Percentiles rank a stretch among this genome's conserved stretches.
Conservation (phyloP, 1,140 invertebrate genomes). For the Heliothis subflexa region DNA sequence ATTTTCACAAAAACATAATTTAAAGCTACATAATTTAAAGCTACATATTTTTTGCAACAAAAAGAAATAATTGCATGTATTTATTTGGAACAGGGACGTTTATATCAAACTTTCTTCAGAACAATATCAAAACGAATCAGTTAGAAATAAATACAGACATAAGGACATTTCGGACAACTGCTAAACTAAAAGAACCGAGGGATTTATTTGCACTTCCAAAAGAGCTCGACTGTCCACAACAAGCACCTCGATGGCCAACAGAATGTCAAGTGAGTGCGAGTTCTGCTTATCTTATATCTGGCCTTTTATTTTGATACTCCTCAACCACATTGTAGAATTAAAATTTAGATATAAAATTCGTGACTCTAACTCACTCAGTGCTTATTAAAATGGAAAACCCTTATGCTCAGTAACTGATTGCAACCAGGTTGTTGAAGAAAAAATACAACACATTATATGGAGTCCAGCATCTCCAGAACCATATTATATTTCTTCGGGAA, state of each 20-base stretch:
- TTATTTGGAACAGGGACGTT: conserved; percentile 83
- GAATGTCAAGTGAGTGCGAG: conserved; percentile 91
- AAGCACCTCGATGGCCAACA: conserved; percentile 94
- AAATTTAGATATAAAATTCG: too few relatives aligned
- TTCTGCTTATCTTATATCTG: neutral
- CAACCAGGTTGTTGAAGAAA: conserved; percentile 93
- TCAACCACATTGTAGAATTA: neutral
- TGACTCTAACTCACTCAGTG: too few relatives aligned
- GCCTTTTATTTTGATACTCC: too few relatives aligned
- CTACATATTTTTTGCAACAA: too few relatives aligned
- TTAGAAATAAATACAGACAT: conserved; percentile 89
- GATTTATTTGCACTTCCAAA: conserved; percentile 90
- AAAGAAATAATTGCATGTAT: neutral
- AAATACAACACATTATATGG: conserved; percentile 92
- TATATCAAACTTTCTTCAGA: conserved; percentile 87
- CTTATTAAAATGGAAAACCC: too few relatives aligned
- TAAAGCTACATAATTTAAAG: too few relatives aligned
- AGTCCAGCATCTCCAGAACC: conserved; percentile 91
- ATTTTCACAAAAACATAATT: too few relatives aligned
- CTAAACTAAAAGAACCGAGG: conserved; percentile 89
- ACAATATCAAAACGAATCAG: conserved; percentile 88
- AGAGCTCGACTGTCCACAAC: conserved; percentile 90
- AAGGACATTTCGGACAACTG: conserved; percentile 87
- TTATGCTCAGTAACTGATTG: conserved; percentile 34
- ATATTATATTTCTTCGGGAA: conserved; percentile 92